Evolutionary conservation across 30 jellyfish, hydroid and myxozoan species (phyloP).

Genomic region (Aurelia coerulea): DNA sequence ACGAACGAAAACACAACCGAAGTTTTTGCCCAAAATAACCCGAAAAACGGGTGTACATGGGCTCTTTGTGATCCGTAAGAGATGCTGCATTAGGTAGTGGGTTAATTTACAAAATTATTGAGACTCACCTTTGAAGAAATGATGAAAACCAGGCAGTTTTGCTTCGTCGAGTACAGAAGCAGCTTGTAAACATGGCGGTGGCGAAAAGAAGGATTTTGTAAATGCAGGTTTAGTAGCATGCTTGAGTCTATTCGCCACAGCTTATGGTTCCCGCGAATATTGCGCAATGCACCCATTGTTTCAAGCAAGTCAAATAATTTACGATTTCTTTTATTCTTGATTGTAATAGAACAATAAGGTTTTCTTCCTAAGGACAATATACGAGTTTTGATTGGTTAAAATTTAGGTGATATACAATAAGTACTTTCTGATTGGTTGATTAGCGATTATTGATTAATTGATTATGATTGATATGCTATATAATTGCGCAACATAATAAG

Average conservation of each 20-base stretch:
- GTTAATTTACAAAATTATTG: neutral
- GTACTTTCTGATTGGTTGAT: no score
- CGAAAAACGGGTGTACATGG: slow-evolving; percentile 1
- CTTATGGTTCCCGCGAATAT: slow-evolving; percentile 48
- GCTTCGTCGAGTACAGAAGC: slow-evolving; percentile 21
- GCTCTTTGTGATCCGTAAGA: slow-evolving; percentile 12
- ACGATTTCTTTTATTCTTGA: no score
- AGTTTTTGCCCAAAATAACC: slow-evolving; percentile 26
- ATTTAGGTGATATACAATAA: neutral
- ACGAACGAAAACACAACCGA: slow-evolving; percentile 30
- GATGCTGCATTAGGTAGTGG: slow-evolving; percentile 1
- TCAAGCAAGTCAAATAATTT: no score
- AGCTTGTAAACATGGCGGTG: slow-evolving; percentile 75
- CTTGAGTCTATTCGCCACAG: slow-evolving; percentile 32
- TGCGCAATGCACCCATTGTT: slow-evolving; percentile 6
- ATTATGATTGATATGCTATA: no score
- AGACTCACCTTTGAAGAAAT: slow-evolving; percentile 14
- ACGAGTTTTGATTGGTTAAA: neutral
- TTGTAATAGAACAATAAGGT: no score
- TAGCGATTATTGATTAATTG: no score
- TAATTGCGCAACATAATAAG: neutral
- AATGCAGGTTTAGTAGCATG: slow-evolving; percentile 55
- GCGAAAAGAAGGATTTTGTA: slow-evolving; percentile 22
- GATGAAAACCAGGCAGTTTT: slow-evolving; percentile 22
- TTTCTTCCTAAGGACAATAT: neutral